These are phyloP conservation scores for Lonchura striata DNA, from an alignment of 2,113 vertebrate genomes.

Conservation along the genomic window DNA sequence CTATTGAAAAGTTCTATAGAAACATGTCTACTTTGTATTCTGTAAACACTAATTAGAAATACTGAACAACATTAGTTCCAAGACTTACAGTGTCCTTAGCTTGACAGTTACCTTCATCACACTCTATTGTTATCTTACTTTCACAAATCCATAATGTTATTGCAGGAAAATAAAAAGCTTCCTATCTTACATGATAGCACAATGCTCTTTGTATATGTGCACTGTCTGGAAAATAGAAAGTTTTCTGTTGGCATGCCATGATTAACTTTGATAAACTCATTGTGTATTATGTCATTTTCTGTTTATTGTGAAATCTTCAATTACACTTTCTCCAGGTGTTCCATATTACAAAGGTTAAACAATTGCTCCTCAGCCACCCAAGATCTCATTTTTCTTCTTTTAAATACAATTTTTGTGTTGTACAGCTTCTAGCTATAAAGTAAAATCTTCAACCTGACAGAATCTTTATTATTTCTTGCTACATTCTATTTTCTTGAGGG, in stretches of 20 bases:
- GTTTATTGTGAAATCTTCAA: slow-evolving; percentile 21
- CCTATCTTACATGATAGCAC: background rate
- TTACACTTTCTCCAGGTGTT: slow-evolving; percentile 39
- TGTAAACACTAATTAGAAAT: background rate
- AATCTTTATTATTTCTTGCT: background rate
- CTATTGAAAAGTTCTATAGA: background rate
- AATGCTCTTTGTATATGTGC: background rate
- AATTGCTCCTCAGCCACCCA: background rate
- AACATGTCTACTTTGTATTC: background rate
- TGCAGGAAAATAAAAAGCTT: background rate
- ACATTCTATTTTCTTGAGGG: background rate
- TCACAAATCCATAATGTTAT: background rate
- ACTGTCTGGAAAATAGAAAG: background rate
- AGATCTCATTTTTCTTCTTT: background rate
- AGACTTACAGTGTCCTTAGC: background rate
- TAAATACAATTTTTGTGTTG: background rate
- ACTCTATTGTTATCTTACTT: background rate
- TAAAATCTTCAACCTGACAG: background rate
- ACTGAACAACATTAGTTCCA: background rate
- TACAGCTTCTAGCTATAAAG: background rate
- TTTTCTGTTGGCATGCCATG: background rate
- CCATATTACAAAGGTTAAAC: background rate
- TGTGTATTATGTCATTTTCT: background rate
- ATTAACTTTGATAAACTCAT: slow-evolving; percentile 14
- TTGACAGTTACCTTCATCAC: background rate